These are phyloP conservation scores for Serilophus lunatus DNA, from an alignment of 2,113 vertebrate genomes.

Conservation along the genomic window DNA sequence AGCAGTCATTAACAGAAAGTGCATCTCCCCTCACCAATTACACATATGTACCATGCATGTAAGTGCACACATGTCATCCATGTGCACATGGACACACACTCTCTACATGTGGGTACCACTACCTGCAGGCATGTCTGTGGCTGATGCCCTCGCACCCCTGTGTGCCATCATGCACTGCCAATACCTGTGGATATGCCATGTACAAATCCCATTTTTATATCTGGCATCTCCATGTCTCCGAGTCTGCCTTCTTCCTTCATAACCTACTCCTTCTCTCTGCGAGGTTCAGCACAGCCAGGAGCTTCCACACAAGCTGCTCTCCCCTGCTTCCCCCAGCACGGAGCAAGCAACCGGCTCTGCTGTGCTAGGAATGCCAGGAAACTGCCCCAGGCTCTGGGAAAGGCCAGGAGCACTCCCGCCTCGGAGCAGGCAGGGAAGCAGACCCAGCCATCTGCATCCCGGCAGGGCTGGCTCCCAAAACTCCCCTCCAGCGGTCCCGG, in stretches of 20 bases:
- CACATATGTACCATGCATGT: accelerated
- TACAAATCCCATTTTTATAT: neutral
- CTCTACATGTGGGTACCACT: accelerated
- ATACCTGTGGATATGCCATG: accelerated
- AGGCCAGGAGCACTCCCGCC: neutral
- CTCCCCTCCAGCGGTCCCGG: neutral
- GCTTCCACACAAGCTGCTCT: neutral
- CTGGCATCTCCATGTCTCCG: accelerated
- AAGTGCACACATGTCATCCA: accelerated
- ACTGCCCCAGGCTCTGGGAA: neutral
- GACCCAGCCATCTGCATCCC: neutral
- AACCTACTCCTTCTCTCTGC: neutral
- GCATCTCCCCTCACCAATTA: neutral
- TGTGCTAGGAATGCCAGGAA: neutral
- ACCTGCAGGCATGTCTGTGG: neutral
- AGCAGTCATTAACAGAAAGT: neutral
- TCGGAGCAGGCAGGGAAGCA: neutral
- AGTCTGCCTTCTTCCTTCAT: neutral
- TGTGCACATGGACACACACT: accelerated
- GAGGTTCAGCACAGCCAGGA: neutral
- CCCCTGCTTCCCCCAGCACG: accelerated
- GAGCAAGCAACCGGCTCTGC: neutral
- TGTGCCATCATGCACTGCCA: accelerated
- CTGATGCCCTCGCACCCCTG: accelerated
- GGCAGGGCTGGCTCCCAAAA: neutral